These are phyloP conservation scores for Xestoiulus laeticollis DNA, from an alignment of 2,888 invertebrate genomes.

Conservation along the genomic window DNA sequence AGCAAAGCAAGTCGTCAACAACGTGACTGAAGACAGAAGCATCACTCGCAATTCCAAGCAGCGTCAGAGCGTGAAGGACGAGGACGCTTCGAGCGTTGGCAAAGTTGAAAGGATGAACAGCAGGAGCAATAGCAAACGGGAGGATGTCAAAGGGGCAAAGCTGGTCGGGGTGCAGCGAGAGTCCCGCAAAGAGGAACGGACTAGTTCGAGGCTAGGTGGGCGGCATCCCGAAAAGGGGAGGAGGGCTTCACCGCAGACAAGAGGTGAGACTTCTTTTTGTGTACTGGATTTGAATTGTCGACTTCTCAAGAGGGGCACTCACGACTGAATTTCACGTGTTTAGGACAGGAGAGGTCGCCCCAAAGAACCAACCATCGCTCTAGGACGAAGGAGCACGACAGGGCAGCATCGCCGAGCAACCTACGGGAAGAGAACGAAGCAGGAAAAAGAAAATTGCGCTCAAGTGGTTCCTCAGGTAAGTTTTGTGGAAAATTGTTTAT, in stretches of 20 bases:
- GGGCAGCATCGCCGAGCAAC: background rate
- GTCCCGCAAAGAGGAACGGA: conserved; percentile 11
- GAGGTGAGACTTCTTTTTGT: background rate
- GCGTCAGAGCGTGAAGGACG: conserved; percentile 33
- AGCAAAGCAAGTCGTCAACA: conserved; percentile 42
- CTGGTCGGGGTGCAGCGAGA: background rate
- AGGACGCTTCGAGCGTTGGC: conserved; percentile 22
- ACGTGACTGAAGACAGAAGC: background rate
- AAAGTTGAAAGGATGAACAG: conserved; percentile 39
- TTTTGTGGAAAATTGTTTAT: background rate
- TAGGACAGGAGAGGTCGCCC: conserved; percentile 36
- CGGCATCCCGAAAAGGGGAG: background rate
- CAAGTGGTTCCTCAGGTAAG: conserved; percentile 59
- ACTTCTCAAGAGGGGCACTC: too few relatives aligned
- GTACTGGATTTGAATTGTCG: too few relatives aligned
- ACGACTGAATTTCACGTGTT: background rate
- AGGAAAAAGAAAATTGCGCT: conserved; percentile 60
- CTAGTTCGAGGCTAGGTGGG: conserved; percentile 12
- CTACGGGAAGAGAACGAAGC: conserved; percentile 58
- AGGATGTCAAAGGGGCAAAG: conserved; percentile 2
- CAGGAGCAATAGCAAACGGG: background rate
- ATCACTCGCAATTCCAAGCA: conserved; percentile 49
- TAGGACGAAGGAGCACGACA: conserved; percentile 13
- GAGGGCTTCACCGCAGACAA: background rate
- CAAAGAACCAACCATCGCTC: conserved; percentile 42